Conservation (phyloP, 2,797 vertebrate species). For the Allochrocebus solatus region DNA sequence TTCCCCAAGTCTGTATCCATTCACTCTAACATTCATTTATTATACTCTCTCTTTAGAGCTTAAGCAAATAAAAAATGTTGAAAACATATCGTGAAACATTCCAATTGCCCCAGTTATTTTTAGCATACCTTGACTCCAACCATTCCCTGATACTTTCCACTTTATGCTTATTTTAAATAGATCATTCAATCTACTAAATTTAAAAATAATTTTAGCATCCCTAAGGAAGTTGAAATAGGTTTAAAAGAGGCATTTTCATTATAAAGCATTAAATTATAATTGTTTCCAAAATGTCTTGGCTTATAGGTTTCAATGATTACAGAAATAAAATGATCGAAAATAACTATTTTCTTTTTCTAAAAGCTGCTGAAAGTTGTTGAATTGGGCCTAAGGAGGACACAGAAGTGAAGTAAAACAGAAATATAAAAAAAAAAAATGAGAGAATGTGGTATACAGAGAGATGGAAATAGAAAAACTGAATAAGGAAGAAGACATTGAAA, state of each 20-base stretch:
- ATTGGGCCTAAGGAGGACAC: neutral
- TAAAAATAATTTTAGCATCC: neutral
- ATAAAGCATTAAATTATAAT: neutral
- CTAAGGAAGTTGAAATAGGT: neutral
- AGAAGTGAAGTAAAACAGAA: neutral
- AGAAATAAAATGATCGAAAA: neutral
- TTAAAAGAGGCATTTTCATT: constrained; percentile 22
- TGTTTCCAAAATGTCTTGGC: constrained; percentile 22
- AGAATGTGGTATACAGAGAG: neutral
- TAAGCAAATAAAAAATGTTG: neutral
- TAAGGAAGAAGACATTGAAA: neutral
- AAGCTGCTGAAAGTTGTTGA: neutral
- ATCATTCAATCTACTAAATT: neutral
- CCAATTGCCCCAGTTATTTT: neutral
- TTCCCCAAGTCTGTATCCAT: neutral
- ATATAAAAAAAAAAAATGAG: neutral
- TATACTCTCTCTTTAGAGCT: neutral
- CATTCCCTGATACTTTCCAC: neutral
- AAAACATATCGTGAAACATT: neutral
- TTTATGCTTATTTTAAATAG: neutral
- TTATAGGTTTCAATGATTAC: neutral
- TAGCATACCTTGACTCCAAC: neutral
- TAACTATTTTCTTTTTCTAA: neutral
- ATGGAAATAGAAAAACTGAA: neutral
- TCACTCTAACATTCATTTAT: neutral